phyloP scores from a whole-genome alignment of 2,888 invertebrate species.

The Catocala fraxini region DNA sequence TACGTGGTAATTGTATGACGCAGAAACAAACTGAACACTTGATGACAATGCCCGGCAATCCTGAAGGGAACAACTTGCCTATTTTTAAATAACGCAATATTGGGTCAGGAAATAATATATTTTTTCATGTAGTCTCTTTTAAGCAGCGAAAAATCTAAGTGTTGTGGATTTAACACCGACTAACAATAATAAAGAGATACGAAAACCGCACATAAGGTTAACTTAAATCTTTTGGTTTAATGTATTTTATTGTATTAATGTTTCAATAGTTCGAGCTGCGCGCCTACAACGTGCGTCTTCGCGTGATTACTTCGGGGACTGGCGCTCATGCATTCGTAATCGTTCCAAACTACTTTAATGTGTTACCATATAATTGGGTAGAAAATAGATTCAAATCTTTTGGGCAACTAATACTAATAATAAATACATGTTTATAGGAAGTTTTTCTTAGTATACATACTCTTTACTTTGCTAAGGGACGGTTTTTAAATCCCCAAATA shows the following conservation, averaged over 20 bases:
- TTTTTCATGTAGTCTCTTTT: no score
- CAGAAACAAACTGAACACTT: no score
- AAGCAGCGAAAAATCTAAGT: no score
- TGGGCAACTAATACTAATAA: constrained; percentile 1
- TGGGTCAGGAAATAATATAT: no score
- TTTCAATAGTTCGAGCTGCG: constrained; percentile 37
- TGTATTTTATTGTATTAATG: constrained; percentile 38
- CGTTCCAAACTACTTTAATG: constrained; percentile 38
- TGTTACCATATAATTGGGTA: constrained; percentile 38
- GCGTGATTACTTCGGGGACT: constrained; percentile 45
- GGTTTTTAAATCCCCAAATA: no score
- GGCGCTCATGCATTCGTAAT: constrained; percentile 43
- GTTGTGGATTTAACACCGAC: neutral
- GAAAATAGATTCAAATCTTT: constrained; percentile 15
- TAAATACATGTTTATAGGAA: neutral
- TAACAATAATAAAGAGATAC: neutral
- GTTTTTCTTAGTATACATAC: no score
- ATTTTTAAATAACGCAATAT: no score
- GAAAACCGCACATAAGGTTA: neutral
- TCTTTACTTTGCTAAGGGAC: no score
- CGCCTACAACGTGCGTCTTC: constrained; percentile 32
- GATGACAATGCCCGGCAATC: no score
- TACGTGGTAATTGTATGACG: no score
- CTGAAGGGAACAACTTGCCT: no score
- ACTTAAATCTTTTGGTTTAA: neutral